Conservation (phyloP, 92 coral and sea anemone species). For the Blastomussa wellsi region DNA sequence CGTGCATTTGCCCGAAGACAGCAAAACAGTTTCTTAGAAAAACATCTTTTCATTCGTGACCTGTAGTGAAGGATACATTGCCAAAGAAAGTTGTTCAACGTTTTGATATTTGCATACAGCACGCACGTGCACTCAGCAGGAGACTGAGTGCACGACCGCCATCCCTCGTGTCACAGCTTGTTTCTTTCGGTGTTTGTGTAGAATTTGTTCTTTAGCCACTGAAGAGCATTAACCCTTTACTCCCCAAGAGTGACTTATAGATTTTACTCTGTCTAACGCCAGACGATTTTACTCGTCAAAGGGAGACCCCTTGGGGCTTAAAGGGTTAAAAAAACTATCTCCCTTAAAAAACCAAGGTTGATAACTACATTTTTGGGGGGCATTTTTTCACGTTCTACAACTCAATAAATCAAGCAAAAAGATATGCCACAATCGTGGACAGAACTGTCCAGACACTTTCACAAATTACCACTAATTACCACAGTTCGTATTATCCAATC, state of each 20-base stretch:
- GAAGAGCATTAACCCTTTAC: no score
- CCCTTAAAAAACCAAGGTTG: background rate
- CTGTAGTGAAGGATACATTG: background rate
- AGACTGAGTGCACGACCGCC: background rate
- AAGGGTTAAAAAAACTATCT: no score
- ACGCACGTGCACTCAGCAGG: background rate
- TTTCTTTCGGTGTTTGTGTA: background rate
- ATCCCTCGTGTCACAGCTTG: background rate
- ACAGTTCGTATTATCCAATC: no score
- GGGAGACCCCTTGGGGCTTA: no score
- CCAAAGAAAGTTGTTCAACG: background rate
- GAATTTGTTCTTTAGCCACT: background rate
- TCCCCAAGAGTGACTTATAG: no score
- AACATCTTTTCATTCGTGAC: background rate
- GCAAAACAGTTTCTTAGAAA: background rate
- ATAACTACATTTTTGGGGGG: background rate
- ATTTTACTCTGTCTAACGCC: no score
- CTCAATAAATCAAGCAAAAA: background rate
- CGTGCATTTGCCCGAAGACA: background rate
- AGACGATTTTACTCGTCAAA: no score
- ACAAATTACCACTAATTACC: no score
- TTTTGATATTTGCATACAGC: background rate
- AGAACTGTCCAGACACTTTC: no score
- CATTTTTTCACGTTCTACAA: background rate
- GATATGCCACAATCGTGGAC: no score